A percentile compares a stretch with the other conserved stretches of the same genome.
These are phyloP conservation scores for Gadopsis bispinosus DNA, from an alignment of 2,797 vertebrate species.

Conservation along the genomic window DNA sequence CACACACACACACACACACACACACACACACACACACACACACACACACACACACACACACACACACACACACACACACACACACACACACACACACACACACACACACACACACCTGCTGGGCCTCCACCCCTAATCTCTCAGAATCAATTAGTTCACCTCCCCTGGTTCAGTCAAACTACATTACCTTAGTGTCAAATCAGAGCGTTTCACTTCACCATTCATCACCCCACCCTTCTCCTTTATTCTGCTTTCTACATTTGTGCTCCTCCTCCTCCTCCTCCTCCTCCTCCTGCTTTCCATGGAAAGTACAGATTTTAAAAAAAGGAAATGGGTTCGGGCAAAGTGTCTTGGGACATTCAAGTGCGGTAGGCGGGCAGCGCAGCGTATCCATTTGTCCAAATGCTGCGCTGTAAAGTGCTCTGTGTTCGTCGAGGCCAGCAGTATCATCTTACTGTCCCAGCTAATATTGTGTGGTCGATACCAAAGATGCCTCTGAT, in stretches of 20 bases:
- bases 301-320: slow-evolving; percentile 61
- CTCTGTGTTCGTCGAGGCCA: slow-evolving; percentile 55
- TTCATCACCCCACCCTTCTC: slow-evolving; percentile 44
- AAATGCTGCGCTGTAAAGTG: slow-evolving; percentile 74
- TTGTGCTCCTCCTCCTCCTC: slow-evolving; percentile 43
- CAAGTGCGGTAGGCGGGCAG: slow-evolving; percentile 54
- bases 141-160: slow-evolving; percentile 87
- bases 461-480: slow-evolving; percentile 78
- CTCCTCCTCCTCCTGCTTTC: slow-evolving; percentile 26
- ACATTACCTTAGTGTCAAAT: slow-evolving; percentile 80
- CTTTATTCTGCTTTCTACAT: slow-evolving; percentile 54
- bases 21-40: slow-evolving; percentile 15
- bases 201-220: slow-evolving; percentile 66
- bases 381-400: slow-evolving; percentile 73
- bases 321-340: slow-evolving; percentile 68
- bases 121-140: slow-evolving; percentile 81
- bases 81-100: no score
- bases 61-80: no score
- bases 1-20: no score
- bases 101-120: slow-evolving; percentile 79
- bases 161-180: slow-evolving; percentile 78
- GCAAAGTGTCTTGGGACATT: slow-evolving; percentile 70
- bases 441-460: slow-evolving; percentile 77
- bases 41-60: neutral
- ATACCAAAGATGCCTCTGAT: slow-evolving; percentile 82